These are phyloP conservation scores for Neoaliturus tenellus DNA, from an alignment of 2,888 invertebrate genomes.

Conservation along the genomic window DNA sequence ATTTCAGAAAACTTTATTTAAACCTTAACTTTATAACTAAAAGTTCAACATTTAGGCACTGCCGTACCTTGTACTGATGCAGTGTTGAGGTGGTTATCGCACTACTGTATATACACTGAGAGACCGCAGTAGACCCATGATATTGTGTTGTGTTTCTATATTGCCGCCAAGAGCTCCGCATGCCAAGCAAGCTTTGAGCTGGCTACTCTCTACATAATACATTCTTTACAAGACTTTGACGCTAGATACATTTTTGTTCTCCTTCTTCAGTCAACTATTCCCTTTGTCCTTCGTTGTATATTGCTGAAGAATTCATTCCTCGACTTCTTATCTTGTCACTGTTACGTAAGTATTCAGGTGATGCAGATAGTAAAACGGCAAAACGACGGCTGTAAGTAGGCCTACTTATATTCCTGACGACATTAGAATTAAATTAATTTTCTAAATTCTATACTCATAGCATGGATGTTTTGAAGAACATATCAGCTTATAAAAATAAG, in stretches of 20 bases:
- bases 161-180: not conserved
- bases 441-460: too few species aligned
- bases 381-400: too few species aligned
- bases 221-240: conserved; percentile 23
- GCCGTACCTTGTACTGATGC: too few species aligned
- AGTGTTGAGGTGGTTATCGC: too few species aligned
- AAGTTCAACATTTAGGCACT: too few species aligned
- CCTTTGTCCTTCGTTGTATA: conserved; percentile 8
- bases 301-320: not conserved
- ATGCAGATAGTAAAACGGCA: not conserved
- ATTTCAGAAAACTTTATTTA: too few species aligned
- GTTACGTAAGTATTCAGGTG: not conserved
- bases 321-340: not conserved
- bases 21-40: too few species aligned
- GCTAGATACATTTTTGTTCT: conserved; percentile 22
- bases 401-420: too few species aligned
- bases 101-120: too few species aligned
- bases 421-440: too few species aligned
- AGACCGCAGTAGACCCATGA: not conserved
- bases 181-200: not conserved
- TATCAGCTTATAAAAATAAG: too few species aligned
- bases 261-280: conserved; percentile 22
- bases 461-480: too few species aligned
- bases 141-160: conserved; percentile 24
- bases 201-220: conserved; percentile 23